These are phyloP conservation scores for Lasiurus cinereus DNA, from an alignment of 2,113 vertebrate genomes.

Conservation along the genomic window DNA sequence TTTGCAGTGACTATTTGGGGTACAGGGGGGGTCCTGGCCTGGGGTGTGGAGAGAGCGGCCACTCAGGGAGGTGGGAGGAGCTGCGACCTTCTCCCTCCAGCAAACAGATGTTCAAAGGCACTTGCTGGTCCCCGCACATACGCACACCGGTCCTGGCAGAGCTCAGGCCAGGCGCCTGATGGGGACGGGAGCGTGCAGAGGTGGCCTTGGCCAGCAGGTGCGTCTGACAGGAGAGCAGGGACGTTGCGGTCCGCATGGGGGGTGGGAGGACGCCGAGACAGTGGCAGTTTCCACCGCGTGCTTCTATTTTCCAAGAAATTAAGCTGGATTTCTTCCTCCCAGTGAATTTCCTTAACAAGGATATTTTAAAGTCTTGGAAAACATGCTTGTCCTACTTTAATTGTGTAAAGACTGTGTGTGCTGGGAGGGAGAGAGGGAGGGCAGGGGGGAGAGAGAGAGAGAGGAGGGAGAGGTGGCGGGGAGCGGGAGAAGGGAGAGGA, in stretches of 20 bases:
- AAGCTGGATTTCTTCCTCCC: conserved; percentile 65
- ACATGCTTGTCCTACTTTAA: conserved; percentile 76
- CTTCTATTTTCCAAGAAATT: conserved; percentile 71
- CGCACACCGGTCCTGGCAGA: not conserved
- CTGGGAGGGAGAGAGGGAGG: conserved; percentile 4
- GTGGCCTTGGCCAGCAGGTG: not conserved
- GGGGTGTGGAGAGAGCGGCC: not conserved
- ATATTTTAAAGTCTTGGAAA: conserved; percentile 78
- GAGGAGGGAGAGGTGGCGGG: no score
- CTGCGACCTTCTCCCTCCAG: not conserved
- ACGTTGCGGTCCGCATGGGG: not conserved
- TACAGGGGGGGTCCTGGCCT: not conserved
- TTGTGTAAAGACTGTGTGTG: conserved; percentile 66
- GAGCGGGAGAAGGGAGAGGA: no score
- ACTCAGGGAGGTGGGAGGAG: not conserved
- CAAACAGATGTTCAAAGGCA: conserved; percentile 10
- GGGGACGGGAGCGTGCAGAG: not conserved
- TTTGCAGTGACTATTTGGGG: not conserved
- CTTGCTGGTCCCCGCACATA: not conserved
- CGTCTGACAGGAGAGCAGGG: conserved; percentile 9
- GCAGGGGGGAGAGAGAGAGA: no score
- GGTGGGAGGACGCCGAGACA: not conserved
- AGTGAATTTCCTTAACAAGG: conserved; percentile 77
- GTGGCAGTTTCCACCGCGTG: conserved; percentile 25
- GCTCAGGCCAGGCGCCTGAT: not conserved